phyloP scores from a whole-genome alignment of 2,113 vertebrate genomes.

The Numenius arquata region DNA sequence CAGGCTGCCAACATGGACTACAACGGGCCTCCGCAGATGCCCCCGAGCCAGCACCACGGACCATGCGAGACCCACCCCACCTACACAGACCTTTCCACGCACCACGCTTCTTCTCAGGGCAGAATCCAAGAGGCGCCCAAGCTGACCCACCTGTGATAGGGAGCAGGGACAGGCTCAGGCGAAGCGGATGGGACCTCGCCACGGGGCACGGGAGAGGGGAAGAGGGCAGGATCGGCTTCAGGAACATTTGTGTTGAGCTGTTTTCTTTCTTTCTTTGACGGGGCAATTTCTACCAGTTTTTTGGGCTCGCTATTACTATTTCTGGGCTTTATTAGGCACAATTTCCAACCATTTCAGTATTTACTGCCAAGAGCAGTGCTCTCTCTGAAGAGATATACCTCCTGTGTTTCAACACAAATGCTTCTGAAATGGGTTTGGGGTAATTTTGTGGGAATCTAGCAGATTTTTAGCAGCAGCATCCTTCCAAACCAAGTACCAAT shows the following conservation, averaged over 20 bases:
- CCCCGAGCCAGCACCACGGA: conserved; percentile 88
- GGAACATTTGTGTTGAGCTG: conserved; percentile 18
- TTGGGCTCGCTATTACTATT: background rate
- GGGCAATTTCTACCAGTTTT: background rate
- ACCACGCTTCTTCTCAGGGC: conserved; percentile 95
- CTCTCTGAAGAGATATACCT: background rate
- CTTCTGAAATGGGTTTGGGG: background rate
- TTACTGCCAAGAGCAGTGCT: background rate
- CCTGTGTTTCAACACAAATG: background rate
- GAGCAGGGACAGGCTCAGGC: background rate
- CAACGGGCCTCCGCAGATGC: conserved; percentile 85
- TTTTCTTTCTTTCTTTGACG: background rate
- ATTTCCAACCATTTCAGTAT: background rate
- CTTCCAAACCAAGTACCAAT: background rate
- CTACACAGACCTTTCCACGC: conserved; percentile 94
- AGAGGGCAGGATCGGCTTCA: background rate
- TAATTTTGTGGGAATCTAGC: background rate
- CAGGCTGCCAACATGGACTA: conserved; percentile 94
- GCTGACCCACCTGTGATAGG: conserved; percentile 97
- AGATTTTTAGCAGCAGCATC: background rate
- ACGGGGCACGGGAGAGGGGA: background rate
- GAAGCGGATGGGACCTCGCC: background rate
- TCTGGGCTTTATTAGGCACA: background rate
- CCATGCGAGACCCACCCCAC: conserved; percentile 90
- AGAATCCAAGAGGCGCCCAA: conserved; percentile 99